Evolutionary conservation across 2,113 vertebrate genomes (phyloP).

Genomic region (Neotoma lepida): DNA sequence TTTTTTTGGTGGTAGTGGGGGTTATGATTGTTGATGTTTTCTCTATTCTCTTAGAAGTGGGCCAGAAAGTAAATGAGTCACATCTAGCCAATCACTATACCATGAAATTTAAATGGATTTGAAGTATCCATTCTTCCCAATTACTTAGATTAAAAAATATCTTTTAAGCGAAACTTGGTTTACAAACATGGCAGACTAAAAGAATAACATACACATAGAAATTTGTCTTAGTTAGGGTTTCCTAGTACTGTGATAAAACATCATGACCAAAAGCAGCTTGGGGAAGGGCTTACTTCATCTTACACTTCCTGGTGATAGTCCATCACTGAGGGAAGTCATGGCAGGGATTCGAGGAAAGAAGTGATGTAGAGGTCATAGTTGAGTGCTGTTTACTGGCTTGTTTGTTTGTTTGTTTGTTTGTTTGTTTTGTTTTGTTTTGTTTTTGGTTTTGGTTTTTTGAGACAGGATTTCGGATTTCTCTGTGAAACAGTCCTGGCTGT

Average conservation of each 20-base stretch:
- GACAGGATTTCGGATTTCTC: too few species aligned
- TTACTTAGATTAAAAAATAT: conserved; percentile 25
- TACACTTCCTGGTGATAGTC: too few species aligned
- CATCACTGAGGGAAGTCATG: neutral
- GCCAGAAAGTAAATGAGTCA: conserved; percentile 5
- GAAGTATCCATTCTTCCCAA: neutral
- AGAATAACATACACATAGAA: neutral
- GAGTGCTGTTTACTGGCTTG: neutral
- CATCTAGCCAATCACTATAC: neutral
- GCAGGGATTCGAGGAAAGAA: neutral
- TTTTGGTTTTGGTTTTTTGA: too few species aligned
- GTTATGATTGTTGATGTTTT: neutral
- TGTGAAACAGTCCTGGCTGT: too few species aligned
- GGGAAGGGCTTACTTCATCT: neutral
- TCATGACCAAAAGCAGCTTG: neutral
- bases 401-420: too few species aligned
- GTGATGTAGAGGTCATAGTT: neutral
- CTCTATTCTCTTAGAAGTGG: neutral
- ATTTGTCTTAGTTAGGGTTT: neutral
- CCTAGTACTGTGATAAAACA: neutral
- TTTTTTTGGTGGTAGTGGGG: neutral
- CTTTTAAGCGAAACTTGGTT: conserved; percentile 23
- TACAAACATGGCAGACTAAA: neutral
- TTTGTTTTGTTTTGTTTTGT: neutral
- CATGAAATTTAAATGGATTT: conserved; percentile 9